Evolutionary conservation across 2,113 vertebrate species (phyloP).

Genomic region (Anguilla japonica): DNA sequence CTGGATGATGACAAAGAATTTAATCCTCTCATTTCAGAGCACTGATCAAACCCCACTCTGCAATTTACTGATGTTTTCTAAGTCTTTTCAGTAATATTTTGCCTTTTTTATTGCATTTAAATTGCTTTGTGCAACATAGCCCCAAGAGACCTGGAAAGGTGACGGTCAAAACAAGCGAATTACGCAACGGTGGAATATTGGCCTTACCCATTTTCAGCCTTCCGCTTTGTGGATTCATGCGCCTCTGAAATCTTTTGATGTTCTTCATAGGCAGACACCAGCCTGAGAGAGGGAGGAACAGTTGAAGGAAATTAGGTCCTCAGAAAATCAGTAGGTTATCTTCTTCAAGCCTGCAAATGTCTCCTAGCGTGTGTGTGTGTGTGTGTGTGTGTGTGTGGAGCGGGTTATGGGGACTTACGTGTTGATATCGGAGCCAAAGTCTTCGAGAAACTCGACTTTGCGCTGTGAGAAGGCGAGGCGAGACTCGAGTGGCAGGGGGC

Average conservation of each 20-base stretch:
- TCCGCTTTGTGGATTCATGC: slow-evolving; percentile 82
- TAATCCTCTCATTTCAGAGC: too few relatives aligned
- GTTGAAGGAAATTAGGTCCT: neutral
- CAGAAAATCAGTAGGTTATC: neutral
- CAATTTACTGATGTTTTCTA: too few relatives aligned
- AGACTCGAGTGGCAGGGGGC: slow-evolving; percentile 81
- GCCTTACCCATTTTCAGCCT: slow-evolving; percentile 88
- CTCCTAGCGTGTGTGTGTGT: neutral
- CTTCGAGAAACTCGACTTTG: slow-evolving; percentile 97
- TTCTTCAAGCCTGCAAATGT: neutral
- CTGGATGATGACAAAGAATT: too few relatives aligned
- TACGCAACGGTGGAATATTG: too few relatives aligned
- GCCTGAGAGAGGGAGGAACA: slow-evolving; percentile 62
- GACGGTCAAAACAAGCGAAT: too few relatives aligned
- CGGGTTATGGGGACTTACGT: slow-evolving; percentile 68
- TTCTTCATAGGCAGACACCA: slow-evolving; percentile 86
- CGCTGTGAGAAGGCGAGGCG: slow-evolving; percentile 90
- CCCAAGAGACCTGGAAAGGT: too few relatives aligned
- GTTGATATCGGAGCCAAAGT: slow-evolving; percentile 92
- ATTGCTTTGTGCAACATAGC: too few relatives aligned
- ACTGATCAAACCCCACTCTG: too few relatives aligned
- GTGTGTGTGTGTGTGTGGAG: too few relatives aligned
- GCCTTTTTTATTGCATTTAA: too few relatives aligned
- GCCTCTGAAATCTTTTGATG: slow-evolving; percentile 88
- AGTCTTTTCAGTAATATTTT: too few relatives aligned